These are phyloP conservation scores for Shargacucullia verbasci DNA, from an alignment of 2,888 invertebrate genomes.

Conservation along the genomic window DNA sequence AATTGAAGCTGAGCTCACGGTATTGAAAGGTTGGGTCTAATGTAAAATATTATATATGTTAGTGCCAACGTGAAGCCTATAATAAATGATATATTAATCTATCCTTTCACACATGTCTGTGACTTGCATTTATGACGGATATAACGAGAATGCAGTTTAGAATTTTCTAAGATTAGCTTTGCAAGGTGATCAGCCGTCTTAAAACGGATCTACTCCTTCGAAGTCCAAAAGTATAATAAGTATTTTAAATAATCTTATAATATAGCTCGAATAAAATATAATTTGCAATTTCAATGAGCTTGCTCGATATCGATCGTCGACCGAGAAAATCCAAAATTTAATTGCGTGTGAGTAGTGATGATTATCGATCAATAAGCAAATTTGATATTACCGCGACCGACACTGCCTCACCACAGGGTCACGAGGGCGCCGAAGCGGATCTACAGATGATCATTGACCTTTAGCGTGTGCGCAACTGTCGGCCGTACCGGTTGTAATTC, in stretches of 20 bases:
- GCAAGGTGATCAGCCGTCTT: constrained; percentile 26
- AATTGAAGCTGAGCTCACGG: too few relatives aligned
- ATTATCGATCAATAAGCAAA: constrained; percentile 78
- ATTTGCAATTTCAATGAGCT: constrained; percentile 29
- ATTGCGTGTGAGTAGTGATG: constrained; percentile 49
- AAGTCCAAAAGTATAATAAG: not conserved
- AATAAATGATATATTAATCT: constrained; percentile 23
- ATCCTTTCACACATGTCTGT: constrained; percentile 29
- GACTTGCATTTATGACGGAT: constrained; percentile 41
- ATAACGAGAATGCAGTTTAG: constrained; percentile 25
- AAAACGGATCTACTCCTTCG: constrained; percentile 16
- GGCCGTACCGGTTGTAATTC: constrained; percentile 83
- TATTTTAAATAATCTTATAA: constrained; percentile 1
- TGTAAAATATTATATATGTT: too few relatives aligned
- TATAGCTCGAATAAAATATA: constrained; percentile 3
- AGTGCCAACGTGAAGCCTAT: constrained; percentile 10
- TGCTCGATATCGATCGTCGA: constrained; percentile 22
- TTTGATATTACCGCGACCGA: constrained; percentile 70
- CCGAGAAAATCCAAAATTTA: constrained; percentile 23
- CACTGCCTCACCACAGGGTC: constrained; percentile 84
- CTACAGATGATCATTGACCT: constrained; percentile 89
- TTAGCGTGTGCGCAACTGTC: constrained; percentile 83
- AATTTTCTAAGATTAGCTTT: constrained; percentile 26
- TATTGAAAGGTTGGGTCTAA: too few relatives aligned
- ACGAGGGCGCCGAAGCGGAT: constrained; percentile 87